phyloP scores from a whole-genome alignment of 2,113 vertebrate species.

The Melospiza melodia region DNA sequence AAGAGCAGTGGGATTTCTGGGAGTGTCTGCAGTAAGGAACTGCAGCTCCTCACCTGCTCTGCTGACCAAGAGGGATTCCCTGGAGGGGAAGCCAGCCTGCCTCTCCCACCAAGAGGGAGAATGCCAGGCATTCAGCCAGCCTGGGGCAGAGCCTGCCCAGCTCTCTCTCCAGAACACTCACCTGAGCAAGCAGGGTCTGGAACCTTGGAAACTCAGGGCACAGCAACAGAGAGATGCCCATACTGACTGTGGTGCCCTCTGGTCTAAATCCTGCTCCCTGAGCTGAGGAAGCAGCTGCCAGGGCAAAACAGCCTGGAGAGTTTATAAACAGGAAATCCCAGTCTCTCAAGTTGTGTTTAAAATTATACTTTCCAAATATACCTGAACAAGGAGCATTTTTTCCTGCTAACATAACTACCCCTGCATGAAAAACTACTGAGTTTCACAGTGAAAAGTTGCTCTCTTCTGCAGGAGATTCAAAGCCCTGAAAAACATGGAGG shows the following conservation, averaged over 20 bases:
- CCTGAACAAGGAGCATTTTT: neutral
- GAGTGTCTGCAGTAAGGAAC: neutral
- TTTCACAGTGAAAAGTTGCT: neutral
- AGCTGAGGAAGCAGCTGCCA: neutral
- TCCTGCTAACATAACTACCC: neutral
- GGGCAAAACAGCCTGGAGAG: neutral
- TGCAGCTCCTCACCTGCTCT: neutral
- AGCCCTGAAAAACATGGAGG: neutral
- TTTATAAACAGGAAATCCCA: slow-evolving; percentile 6
- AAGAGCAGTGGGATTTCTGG: neutral
- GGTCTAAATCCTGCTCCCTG: neutral
- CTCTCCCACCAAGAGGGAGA: neutral
- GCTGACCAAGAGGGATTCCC: neutral
- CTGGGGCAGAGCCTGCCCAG: neutral
- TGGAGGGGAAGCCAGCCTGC: neutral
- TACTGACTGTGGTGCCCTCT: neutral
- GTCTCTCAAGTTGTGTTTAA: neutral
- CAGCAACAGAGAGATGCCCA: neutral
- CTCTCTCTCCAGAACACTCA: neutral
- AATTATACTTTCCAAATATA: slow-evolving; percentile 1
- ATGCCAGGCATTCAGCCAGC: neutral
- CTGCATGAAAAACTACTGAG: neutral
- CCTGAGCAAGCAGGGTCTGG: rapidly evolving
- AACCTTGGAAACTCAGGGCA: neutral
- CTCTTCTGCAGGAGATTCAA: neutral